phyloP scores from a whole-genome alignment of 1,140 invertebrate species.

The Conopomorpha cramerella region DNA sequence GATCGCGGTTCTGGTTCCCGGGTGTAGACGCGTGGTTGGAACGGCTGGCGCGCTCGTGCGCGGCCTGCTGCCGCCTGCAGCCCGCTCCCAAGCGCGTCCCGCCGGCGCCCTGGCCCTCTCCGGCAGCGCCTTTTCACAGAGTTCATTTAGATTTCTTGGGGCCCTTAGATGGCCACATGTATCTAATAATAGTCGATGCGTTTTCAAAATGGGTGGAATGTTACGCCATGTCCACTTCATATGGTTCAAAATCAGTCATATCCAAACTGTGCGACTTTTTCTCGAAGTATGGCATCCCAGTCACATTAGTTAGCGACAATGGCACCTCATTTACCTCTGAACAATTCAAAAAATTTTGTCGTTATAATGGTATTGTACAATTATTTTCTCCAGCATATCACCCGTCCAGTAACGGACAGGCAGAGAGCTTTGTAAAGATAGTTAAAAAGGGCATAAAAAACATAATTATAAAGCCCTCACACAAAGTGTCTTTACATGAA shows the following conservation, averaged over 20 bases:
- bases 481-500: slow-evolving; percentile 4
- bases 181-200: slow-evolving; percentile 7
- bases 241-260: not conserved
- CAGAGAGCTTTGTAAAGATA: slow-evolving; percentile 12
- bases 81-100: slow-evolving; percentile 1
- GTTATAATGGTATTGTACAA: not conserved
- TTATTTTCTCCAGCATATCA: slow-evolving; percentile 6
- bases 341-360: slow-evolving; percentile 2
- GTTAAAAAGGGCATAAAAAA: slow-evolving; percentile 8
- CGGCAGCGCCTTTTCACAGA: slow-evolving; percentile 16
- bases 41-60: slow-evolving; percentile 2
- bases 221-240: not conserved
- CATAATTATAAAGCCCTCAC: slow-evolving; percentile 1
- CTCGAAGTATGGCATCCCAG: not conserved
- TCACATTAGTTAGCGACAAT: slow-evolving; percentile 1
- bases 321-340: not conserved
- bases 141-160: slow-evolving; percentile 2
- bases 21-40: slow-evolving; percentile 41
- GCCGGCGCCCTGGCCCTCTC: slow-evolving; percentile 11
- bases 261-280: not conserved
- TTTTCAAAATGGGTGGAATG: slow-evolving; percentile 18
- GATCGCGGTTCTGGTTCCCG: slow-evolving; percentile 44
- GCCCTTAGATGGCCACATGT: not conserved
- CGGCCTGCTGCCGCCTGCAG: not conserved
- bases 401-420: slow-evolving; percentile 10